Base-by-base conservation (phyloP, 2,113 vertebrate species). In the Eira barbara region DNA sequence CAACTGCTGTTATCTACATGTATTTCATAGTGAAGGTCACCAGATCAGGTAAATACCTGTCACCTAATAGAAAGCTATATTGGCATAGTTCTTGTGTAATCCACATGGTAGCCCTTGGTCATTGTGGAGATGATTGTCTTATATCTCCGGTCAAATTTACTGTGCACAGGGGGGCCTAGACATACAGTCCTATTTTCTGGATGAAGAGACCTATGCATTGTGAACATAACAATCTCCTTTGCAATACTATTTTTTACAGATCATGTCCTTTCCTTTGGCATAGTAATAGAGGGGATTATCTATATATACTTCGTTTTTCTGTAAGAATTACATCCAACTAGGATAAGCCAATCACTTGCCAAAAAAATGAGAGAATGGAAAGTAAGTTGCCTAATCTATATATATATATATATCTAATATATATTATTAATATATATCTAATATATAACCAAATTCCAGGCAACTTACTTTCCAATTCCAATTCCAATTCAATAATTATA, bases 101-200 rank as follows among this genome's bases (percentile, higher is more conserved):
- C 6, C 23, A 67, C 10, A n/a, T 45, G 17, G 6, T 36, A 12
- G 0, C 1, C 27, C 27, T 1, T 49, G 80, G 27, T 12, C 13
- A 27, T 27, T 59, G 7, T 76, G 61, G 7, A 55, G 17, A 90
- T n/a, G 27, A 5, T 42, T 49, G 1, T 65, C 49, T 82, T 69
- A 49, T 4, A 78, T 4, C 42, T 89, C 23, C 39, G 2, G 1
- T 95, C 83, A 47, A n/a, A 78, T 39, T 31, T 55, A 4, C 10
- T n/a, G 45, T 47, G 36, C 6, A 3, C 10, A 42, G 11, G 57
- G 34, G 12, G 10, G 4, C 36, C 12, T 49, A 81, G 55, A 87
- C 4, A 91, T 0, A 76, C 1, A 4, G 2, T 67, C 17, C 13
- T 42, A 27, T 20, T 69, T 27, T 61, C 39, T 74, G 10, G 23